These are phyloP conservation scores for Drosophila helvetica DNA, from an alignment of 2,888 invertebrate species.

Conservation along the genomic window DNA sequence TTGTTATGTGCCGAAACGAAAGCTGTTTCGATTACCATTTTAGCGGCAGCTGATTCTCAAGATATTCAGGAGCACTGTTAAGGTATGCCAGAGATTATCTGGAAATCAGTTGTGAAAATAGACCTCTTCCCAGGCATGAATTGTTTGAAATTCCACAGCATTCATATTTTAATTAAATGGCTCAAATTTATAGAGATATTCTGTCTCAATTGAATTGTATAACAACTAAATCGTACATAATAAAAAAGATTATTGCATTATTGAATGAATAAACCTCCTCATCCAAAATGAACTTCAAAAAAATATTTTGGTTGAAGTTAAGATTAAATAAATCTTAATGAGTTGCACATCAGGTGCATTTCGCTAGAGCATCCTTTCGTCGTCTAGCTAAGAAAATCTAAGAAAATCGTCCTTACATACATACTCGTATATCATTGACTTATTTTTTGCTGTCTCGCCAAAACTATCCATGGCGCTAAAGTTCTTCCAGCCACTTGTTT, in stretches of 20 bases:
- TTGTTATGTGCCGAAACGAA: slow-evolving; percentile 5
- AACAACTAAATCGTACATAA: too few species aligned
- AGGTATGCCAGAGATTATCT: background rate
- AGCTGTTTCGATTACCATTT: slow-evolving; percentile 18
- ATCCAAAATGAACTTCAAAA: too few species aligned
- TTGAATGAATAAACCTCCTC: too few species aligned
- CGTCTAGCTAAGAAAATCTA: background rate
- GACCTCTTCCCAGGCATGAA: background rate
- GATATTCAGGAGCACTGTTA: background rate
- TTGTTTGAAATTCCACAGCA: background rate
- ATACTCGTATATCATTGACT: background rate
- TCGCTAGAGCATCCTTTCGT: slow-evolving; percentile 12
- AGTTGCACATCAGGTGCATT: too few species aligned
- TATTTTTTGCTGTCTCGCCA: slow-evolving; percentile 43
- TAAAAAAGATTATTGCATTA: too few species aligned
- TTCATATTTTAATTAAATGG: background rate
- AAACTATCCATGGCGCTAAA: slow-evolving; percentile 53
- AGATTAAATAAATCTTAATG: too few species aligned
- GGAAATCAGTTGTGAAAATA: background rate
- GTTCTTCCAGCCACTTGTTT: slow-evolving; percentile 61
- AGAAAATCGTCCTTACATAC: background rate
- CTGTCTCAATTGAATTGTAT: too few species aligned
- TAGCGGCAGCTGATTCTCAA: background rate
- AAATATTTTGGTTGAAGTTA: too few species aligned
- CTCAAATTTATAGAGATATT: too few species aligned